A percentile compares a stretch with the other conserved stretches of the same genome.
These are phyloP conservation scores for Sphenodon punctatus DNA, from an alignment of 2,797 vertebrate genomes.

Conservation along the genomic window DNA sequence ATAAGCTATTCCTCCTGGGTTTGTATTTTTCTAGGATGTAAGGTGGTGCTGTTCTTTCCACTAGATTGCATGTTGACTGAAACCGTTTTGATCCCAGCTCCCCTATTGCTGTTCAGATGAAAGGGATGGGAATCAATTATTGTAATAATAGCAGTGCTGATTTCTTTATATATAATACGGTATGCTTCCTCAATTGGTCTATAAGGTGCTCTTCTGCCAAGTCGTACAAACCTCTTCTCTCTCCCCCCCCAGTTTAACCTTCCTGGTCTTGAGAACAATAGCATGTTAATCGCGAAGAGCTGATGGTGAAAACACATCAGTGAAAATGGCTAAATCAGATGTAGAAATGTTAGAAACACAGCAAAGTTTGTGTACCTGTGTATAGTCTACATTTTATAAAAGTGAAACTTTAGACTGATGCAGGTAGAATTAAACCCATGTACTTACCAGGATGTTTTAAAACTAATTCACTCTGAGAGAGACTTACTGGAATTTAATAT, in stretches of 20 bases:
- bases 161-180: background rate
- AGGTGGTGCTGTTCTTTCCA: background rate
- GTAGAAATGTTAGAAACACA: constrained; percentile 35
- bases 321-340: constrained; percentile 33
- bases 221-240: background rate
- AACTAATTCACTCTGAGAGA: constrained; percentile 26
- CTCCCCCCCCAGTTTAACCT: too few relatives aligned
- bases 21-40: constrained; percentile 5
- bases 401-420: background rate
- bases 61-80: background rate
- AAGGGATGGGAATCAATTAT: background rate
- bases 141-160: background rate
- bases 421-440: background rate
- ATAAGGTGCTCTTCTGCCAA: too few relatives aligned
- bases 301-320: constrained; percentile 5
- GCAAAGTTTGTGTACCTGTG: constrained; percentile 16
- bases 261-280: too few relatives aligned
- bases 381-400: background rate
- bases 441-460: constrained; percentile 43
- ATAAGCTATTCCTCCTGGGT: background rate
- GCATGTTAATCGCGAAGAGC: too few relatives aligned
- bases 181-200: too few relatives aligned
- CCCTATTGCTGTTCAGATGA: background rate
- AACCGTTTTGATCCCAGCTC: background rate
- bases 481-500: constrained; percentile 51